Conservation (phyloP, 2,113 vertebrate genomes). For the Bagarius yarrelli region DNA sequence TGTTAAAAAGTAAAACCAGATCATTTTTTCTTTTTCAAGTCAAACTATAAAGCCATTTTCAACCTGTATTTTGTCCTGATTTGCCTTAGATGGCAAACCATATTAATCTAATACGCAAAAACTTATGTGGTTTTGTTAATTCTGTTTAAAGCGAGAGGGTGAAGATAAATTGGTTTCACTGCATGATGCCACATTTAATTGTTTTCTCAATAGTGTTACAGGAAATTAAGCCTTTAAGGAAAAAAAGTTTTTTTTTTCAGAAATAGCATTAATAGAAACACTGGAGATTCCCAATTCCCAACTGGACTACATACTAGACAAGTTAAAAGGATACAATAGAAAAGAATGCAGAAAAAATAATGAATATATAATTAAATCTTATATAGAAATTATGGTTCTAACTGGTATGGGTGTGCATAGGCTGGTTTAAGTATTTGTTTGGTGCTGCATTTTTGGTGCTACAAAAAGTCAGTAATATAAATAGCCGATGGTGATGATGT, state of each 20-base stretch:
- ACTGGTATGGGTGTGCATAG: no score
- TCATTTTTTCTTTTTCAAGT: neutral
- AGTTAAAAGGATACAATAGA: neutral
- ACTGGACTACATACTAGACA: neutral
- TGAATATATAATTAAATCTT: no score
- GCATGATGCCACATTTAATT: slow-evolving; percentile 50
- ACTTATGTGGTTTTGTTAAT: slow-evolving; percentile 53
- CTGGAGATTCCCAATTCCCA: neutral
- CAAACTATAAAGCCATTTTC: neutral
- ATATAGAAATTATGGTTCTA: no score
- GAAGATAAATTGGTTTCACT: slow-evolving; percentile 58
- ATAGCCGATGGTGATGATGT: no score
- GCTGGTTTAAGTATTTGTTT: no score
- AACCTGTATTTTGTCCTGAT: neutral
- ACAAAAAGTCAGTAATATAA: no score
- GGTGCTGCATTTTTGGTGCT: no score
- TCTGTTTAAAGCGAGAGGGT: slow-evolving; percentile 44
- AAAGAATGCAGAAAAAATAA: neutral
- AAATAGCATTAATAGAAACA: slow-evolving; percentile 1
- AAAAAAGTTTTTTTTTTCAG: neutral
- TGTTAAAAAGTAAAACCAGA: no score
- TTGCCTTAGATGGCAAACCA: slow-evolving; percentile 40
- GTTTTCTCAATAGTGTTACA: slow-evolving; percentile 49
- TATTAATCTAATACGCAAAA: slow-evolving; percentile 59
- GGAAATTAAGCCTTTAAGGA: slow-evolving; percentile 14